A percentile compares a stretch with the other conserved stretches of the same genome.
Conservation (phyloP, 2,797 vertebrate species). For the Mycteria americana region DNA sequence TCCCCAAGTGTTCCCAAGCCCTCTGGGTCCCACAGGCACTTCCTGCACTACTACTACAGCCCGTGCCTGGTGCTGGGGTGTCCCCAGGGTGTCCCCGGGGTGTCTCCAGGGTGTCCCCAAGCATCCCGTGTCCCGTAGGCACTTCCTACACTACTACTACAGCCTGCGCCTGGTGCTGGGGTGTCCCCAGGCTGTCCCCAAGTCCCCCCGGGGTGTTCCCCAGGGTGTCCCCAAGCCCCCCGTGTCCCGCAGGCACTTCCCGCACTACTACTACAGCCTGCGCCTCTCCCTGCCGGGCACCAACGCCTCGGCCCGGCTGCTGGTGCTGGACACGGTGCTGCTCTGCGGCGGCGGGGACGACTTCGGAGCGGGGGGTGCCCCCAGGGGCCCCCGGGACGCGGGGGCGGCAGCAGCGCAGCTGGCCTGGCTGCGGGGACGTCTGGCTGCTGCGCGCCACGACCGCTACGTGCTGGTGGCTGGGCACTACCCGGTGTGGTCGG, state of each 20-base stretch:
- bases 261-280: conserved; percentile 86
- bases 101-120: not conserved
- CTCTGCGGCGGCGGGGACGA: conserved; percentile 88
- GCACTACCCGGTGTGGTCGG: conserved; percentile 94
- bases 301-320: conserved; percentile 79
- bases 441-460: conserved; percentile 81
- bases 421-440: conserved; percentile 83
- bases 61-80: not conserved
- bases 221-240: not conserved
- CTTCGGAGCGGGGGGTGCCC: conserved; percentile 67
- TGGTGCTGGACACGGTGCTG: conserved; percentile 89
- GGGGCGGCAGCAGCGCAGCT: conserved; percentile 80
- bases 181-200: not conserved
- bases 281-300: conserved; percentile 82
- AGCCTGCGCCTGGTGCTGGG: not conserved
- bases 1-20: not conserved
- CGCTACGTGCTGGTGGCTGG: conserved; percentile 87
- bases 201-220: not conserved
- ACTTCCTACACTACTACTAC: not conserved
- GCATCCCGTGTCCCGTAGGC: too few relatives aligned
- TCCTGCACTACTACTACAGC: not conserved
- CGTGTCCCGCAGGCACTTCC: conserved; percentile 80
- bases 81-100: not conserved
- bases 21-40: not conserved
- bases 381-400: conserved; percentile 56